Percentiles rank a stretch among this genome's conserved stretches.
These are phyloP conservation scores for Danaus plexippus DNA, from an alignment of 1,140 invertebrate species.

Conservation along the genomic window DNA sequence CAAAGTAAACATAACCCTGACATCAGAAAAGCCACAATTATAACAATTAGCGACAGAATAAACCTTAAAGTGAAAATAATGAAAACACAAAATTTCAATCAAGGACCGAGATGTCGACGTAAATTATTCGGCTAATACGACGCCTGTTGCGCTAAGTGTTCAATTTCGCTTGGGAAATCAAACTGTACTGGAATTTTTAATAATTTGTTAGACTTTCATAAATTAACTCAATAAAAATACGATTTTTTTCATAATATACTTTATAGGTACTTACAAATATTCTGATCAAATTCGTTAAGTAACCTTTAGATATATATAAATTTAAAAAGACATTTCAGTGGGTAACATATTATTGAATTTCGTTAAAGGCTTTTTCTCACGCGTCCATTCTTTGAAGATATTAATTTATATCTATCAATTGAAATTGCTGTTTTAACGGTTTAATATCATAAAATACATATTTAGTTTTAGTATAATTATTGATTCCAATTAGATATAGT, in stretches of 20 bases:
- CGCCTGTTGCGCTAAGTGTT: slow-evolving; percentile 18
- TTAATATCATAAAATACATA: too few species aligned
- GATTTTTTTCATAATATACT: too few species aligned
- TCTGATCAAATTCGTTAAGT: too few species aligned
- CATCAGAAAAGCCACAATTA: slow-evolving; percentile 6
- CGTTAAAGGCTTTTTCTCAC: too few species aligned
- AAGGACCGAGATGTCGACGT: slow-evolving; percentile 6
- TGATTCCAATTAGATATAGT: too few species aligned
- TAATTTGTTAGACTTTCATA: neutral
- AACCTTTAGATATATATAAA: neutral
- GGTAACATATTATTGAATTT: neutral
- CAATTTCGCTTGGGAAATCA: slow-evolving; percentile 23
- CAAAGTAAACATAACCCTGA: slow-evolving; percentile 8
- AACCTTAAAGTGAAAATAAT: slow-evolving; percentile 17
- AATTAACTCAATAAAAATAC: too few species aligned
- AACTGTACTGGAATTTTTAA: slow-evolving; percentile 14
- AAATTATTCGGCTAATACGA: slow-evolving; percentile 18
- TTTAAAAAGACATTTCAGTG: neutral
- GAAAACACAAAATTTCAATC: slow-evolving; percentile 11
- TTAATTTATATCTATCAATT: too few species aligned
- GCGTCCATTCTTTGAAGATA: too few species aligned
- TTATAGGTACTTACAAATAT: too few species aligned
- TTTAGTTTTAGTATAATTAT: too few species aligned
- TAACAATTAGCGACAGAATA: slow-evolving; percentile 15
- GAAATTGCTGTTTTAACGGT: too few species aligned